Conservation (phyloP, 2,113 vertebrate species). For the Tachysurus vachellii region DNA sequence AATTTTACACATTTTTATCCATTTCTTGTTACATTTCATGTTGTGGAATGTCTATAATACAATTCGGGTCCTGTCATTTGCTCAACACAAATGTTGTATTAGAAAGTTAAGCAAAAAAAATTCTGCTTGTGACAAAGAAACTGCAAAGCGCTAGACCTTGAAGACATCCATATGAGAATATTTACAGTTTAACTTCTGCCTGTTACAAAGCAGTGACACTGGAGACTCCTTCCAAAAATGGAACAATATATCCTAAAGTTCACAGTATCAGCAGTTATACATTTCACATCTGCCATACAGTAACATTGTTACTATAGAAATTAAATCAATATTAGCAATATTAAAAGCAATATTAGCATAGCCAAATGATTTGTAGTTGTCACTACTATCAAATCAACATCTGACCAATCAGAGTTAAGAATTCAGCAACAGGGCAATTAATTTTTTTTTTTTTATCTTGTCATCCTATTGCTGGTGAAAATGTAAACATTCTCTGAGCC, state of each 20-base stretch:
- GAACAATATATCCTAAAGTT: not conserved
- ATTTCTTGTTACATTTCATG: not conserved
- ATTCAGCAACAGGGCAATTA: not conserved
- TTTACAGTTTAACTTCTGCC: not conserved
- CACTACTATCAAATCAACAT: not conserved
- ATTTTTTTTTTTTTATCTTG: not conserved
- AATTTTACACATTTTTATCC: not conserved
- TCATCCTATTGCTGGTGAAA: not conserved
- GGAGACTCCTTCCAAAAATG: not conserved
- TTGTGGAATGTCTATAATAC: not conserved
- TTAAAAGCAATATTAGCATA: not conserved
- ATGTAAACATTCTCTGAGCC: not conserved
- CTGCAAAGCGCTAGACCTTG: not conserved
- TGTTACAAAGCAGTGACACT: not conserved
- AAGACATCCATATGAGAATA: not conserved
- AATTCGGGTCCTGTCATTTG: not conserved
- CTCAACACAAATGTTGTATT: not conserved
- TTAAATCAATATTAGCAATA: not conserved
- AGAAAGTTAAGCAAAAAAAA: not conserved
- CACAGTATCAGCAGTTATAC: not conserved
- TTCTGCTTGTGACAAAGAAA: not conserved
- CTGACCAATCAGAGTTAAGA: not conserved
- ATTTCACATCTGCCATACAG: not conserved
- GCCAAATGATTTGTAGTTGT: not conserved
- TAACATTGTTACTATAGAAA: not conserved